These are phyloP conservation scores for Chromobotia macracanthus DNA, from an alignment of 2,797 vertebrate species.

Conservation along the genomic window DNA sequence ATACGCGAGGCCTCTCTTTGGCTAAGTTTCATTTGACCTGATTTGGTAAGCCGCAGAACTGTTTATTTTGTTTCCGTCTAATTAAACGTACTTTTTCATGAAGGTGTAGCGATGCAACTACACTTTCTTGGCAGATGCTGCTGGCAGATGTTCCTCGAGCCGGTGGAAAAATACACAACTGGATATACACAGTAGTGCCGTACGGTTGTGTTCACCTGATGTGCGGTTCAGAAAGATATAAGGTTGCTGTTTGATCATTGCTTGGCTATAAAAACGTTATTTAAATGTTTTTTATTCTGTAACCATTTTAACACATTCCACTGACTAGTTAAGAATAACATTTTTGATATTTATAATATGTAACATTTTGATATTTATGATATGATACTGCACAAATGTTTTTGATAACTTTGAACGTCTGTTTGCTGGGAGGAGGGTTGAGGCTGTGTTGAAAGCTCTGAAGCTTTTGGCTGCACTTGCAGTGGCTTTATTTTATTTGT, in stretches of 20 bases:
- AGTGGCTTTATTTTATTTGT: too few relatives aligned
- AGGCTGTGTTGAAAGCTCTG: background rate
- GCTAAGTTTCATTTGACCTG: constrained; percentile 23
- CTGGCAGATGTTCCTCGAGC: constrained; percentile 20
- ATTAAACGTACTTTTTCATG: constrained; percentile 37
- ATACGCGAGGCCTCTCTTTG: constrained; percentile 10
- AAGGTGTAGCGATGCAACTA: constrained; percentile 23
- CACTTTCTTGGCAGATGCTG: constrained; percentile 23
- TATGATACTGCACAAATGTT: too few relatives aligned
- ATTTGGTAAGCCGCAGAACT: constrained; percentile 14
- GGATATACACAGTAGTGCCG: background rate
- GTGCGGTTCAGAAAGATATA: background rate
- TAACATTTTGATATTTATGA: too few relatives aligned
- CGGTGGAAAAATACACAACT: constrained; percentile 25
- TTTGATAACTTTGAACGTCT: too few relatives aligned
- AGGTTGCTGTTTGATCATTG: too few relatives aligned
- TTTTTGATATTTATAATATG: too few relatives aligned
- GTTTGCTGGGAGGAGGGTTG: too few relatives aligned
- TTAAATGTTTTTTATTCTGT: too few relatives aligned
- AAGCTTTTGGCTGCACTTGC: too few relatives aligned
- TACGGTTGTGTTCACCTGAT: background rate
- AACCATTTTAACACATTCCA: too few relatives aligned
- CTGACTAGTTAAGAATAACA: too few relatives aligned
- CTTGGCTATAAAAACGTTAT: too few relatives aligned
- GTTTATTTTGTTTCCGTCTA: constrained; percentile 34